These are phyloP conservation scores for Musca vetustissima DNA, from an alignment of 1,140 invertebrate genomes.

Conservation along the genomic window DNA sequence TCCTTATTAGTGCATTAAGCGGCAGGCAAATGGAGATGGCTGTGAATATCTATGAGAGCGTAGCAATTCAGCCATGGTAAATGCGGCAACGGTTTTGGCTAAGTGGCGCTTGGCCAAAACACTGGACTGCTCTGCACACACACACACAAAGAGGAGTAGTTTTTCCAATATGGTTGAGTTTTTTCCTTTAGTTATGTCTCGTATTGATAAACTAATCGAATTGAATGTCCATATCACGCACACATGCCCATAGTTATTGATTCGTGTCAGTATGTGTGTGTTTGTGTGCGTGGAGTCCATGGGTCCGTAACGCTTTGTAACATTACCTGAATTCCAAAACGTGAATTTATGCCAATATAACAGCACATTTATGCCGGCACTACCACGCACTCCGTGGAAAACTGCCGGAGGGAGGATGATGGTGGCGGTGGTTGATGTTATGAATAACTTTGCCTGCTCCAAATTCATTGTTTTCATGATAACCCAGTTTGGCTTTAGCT, in stretches of 20 bases:
- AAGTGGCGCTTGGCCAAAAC: constrained; percentile 14
- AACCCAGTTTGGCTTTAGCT: neutral
- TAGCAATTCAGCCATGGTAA: too few species aligned
- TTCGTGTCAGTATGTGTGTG: neutral
- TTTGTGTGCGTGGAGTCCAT: neutral
- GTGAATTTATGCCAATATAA: constrained; percentile 8
- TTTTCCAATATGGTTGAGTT: constrained; percentile 11
- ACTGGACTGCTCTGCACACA: neutral
- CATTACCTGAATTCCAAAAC: constrained; percentile 12
- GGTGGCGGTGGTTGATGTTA: neutral
- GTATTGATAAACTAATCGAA: constrained; percentile 8
- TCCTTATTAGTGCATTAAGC: neutral
- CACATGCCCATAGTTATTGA: neutral
- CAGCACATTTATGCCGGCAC: neutral
- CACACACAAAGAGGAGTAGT: neutral
- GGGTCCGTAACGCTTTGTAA: constrained; percentile 8
- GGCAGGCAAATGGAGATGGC: neutral
- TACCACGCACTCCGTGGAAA: neutral
- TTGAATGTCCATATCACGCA: neutral
- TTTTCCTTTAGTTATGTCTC: neutral
- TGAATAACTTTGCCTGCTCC: neutral
- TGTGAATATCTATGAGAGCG: neutral
- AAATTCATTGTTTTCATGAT: neutral
- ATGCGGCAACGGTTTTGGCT: too few species aligned
- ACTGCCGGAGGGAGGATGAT: neutral